Base-by-base conservation (phyloP, 1,140 invertebrate genomes). In the Oryctes rhinoceros region DNA sequence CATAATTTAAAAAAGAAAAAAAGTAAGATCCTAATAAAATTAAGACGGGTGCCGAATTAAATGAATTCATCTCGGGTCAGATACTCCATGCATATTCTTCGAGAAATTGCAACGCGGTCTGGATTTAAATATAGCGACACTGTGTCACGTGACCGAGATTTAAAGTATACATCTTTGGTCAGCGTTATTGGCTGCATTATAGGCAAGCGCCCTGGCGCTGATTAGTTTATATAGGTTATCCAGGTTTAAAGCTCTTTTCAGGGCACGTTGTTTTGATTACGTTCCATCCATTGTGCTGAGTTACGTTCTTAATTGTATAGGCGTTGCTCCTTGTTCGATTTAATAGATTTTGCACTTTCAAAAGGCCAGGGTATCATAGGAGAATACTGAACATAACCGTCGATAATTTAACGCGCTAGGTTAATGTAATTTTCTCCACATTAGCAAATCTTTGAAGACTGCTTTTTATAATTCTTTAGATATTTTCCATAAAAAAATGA, bases 1-100 rank as follows among this genome's bases (percentile, higher is more conserved):
- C 65, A 71, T 71, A 71, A 71, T 71, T 30, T 71, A 35, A 7
- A 71, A 71, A 24, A 7, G 65, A 37, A 37, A 35, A 62, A 71
- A 71, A 71, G 20, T 71, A 71, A 71, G 24, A 71, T 37, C 5
- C 65, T 71, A 71, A 71, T 71, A 71, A 71, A 30, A 71, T 71
- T 71, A 35, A 20, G 65, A 9, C 18, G 9, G 65, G 30, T 71
- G 35, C 65, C 20, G 65, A 71, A 71, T 71, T 71, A 71, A 71
- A 71, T 71, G 35, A 71, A 71, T 71, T 71, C 65, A 71, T 30
- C 4, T 30, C 35, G 65, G 20, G 65, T 71, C 13, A 37, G 20
- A 24, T 15, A 71, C 65, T 37, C 18, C 65, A 71, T 71, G 65
- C 65, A 71, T 24, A 71, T 71, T 71, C 65, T 71, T 71, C 35